A percentile compares a stretch with the other conserved stretches of the same genome.
Evolutionary conservation across 2,113 vertebrate genomes (phyloP).

Genomic region (Dermatemys mawii): DNA sequence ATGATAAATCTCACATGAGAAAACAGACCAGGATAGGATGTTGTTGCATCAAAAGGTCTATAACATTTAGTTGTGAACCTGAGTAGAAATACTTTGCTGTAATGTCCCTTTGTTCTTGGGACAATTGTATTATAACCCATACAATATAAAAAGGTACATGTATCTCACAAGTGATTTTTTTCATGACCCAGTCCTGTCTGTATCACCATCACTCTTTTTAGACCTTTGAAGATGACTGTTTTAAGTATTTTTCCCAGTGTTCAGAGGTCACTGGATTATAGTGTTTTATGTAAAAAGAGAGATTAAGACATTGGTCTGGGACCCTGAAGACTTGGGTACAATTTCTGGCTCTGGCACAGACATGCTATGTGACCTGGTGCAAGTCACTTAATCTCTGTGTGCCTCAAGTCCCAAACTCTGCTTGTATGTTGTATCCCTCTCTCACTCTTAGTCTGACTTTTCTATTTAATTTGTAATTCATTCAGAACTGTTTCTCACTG

Average conservation of each 20-base stretch:
- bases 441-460: accelerated
- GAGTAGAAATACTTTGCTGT: not conserved
- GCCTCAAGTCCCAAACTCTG: not conserved
- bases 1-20: not conserved
- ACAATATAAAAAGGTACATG: not conserved
- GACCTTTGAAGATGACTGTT: accelerated
- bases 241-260: accelerated
- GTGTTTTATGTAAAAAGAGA: not conserved
- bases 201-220: accelerated
- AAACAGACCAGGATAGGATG: not conserved
- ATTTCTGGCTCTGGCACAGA: accelerated
- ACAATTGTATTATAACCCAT: accelerated
- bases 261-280: not conserved
- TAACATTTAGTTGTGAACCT: not conserved
- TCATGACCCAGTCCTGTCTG: accelerated
- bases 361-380: accelerated
- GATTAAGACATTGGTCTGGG: no score
- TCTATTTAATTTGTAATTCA: accelerated
- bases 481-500: accelerated
- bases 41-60: not conserved
- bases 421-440: not conserved
- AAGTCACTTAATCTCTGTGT: not conserved
- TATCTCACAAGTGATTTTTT: accelerated
- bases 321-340: not conserved
- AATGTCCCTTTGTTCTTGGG: not conserved